Conservation (phyloP, 1,140 invertebrate species). For the Drosophila rufa region DNA sequence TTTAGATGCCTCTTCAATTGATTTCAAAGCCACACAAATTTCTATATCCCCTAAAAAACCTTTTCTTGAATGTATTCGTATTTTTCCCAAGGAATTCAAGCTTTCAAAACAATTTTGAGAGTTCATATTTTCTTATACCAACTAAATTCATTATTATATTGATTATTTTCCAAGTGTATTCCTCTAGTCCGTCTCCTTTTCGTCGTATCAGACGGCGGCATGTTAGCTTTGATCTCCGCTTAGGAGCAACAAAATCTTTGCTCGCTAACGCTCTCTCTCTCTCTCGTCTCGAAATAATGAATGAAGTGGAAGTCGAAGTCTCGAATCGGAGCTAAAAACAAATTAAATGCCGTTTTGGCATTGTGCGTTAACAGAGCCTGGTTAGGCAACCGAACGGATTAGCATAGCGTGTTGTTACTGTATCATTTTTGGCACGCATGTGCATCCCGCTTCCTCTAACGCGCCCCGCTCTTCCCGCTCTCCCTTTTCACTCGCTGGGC, state of each 20-base stretch:
- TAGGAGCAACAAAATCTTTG: slow-evolving; percentile 46
- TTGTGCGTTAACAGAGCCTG: slow-evolving; percentile 71
- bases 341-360: slow-evolving; percentile 69
- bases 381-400: slow-evolving; percentile 61
- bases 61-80: not conserved
- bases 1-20: not conserved
- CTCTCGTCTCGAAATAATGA: slow-evolving; percentile 64
- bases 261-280: slow-evolving; percentile 10
- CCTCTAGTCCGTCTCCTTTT: slow-evolving; percentile 11
- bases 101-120: too few relatives aligned
- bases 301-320: slow-evolving; percentile 78
- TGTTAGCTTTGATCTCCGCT: slow-evolving; percentile 75
- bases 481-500: slow-evolving; percentile 11
- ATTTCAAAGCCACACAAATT: not conserved
- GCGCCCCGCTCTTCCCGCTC: slow-evolving; percentile 1
- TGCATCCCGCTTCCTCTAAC: slow-evolving; percentile 28
- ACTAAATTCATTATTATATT: not conserved
- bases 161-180: slow-evolving; percentile 7
- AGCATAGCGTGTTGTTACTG: slow-evolving; percentile 58
- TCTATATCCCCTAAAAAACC: not conserved
- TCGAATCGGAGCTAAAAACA: slow-evolving; percentile 55
- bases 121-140: too few relatives aligned
- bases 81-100: not conserved
- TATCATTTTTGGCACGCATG: slow-evolving; percentile 76
- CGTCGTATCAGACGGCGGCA: slow-evolving; percentile 44